A percentile compares a stretch with the other conserved stretches of the same genome.
These are phyloP conservation scores for Drosophila lini DNA, from an alignment of 1,140 invertebrate species.

Conservation along the genomic window DNA sequence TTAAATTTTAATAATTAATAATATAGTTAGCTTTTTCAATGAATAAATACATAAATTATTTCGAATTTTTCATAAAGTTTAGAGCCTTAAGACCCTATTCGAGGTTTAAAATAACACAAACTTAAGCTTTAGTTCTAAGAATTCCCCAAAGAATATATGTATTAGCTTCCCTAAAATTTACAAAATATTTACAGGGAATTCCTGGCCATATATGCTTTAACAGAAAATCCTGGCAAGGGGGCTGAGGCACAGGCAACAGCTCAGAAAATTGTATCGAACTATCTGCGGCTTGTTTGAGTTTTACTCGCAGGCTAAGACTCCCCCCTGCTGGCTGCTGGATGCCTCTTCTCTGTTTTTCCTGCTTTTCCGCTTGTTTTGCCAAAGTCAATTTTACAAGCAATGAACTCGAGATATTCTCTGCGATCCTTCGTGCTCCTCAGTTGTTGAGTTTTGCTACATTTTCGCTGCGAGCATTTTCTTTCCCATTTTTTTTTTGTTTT, in stretches of 20 bases:
- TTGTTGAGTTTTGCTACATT: conserved; percentile 24
- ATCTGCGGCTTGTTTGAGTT: conserved; percentile 74
- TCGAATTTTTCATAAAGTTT: too few species aligned
- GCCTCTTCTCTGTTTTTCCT: conserved; percentile 11
- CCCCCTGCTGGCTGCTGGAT: conserved; percentile 2
- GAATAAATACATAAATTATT: not conserved
- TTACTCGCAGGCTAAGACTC: conserved; percentile 60
- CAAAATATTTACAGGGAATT: conserved; percentile 3
- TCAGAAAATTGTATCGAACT: conserved; percentile 73
- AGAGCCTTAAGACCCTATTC: too few species aligned
- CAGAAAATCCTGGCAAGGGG: conserved; percentile 15
- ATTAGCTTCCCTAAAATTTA: not conserved
- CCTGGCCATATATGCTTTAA: not conserved
- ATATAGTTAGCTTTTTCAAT: not conserved
- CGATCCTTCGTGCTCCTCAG: conserved; percentile 25
- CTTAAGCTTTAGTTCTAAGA: not conserved
- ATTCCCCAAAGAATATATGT: not conserved
- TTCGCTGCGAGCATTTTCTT: conserved; percentile 38
- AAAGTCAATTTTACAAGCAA: conserved; percentile 81
- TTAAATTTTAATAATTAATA: not conserved
- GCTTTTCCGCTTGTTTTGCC: conserved; percentile 46
- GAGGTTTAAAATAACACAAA: not conserved
- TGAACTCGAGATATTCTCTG: conserved; percentile 71
- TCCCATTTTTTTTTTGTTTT: not conserved
- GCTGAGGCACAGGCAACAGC: conserved; percentile 21